Evolutionary conservation across 2,888 invertebrate species (phyloP).

Genomic region (Drosophila borealis): DNA sequence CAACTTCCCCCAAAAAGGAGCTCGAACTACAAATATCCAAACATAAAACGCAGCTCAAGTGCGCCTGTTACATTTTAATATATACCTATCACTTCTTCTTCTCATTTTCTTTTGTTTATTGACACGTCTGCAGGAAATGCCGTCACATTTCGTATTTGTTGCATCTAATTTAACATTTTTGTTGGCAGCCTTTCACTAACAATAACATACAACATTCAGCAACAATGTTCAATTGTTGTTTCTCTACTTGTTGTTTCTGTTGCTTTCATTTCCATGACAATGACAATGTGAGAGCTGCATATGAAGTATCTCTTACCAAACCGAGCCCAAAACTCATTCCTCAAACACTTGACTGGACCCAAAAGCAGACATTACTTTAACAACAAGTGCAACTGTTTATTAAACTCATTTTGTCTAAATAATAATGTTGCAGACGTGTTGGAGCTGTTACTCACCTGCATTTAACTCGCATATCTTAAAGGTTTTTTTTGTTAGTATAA

Average conservation of each 20-base stretch:
- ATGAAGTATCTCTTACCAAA: constrained; percentile 19
- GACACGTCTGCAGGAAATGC: constrained; percentile 72
- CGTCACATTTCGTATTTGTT: constrained; percentile 36
- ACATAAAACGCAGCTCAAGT: constrained; percentile 25
- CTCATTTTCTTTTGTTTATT: constrained; percentile 55
- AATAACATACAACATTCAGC: constrained; percentile 34
- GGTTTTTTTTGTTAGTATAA: background rate
- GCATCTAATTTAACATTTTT: constrained; percentile 51
- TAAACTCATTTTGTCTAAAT: constrained; percentile 34
- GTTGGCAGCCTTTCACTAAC: constrained; percentile 53
- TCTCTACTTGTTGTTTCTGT: constrained; percentile 21
- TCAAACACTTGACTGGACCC: constrained; percentile 35
- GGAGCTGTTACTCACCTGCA: constrained; percentile 23
- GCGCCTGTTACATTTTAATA: constrained; percentile 24
- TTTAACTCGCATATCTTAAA: constrained; percentile 5
- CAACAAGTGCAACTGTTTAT: constrained; percentile 29
- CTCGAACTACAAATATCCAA: constrained; percentile 3
- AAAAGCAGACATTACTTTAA: constrained; percentile 29
- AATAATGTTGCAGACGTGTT: constrained; percentile 45
- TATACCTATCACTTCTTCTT: background rate
- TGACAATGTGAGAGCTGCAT: constrained; percentile 22
- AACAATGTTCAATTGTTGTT: constrained; percentile 38
- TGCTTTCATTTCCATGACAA: constrained; percentile 61
- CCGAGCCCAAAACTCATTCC: background rate
- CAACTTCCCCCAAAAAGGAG: constrained; percentile 32